Conservation (phyloP, 2,113 vertebrate genomes). For the Acrocephalus kingi region DNA sequence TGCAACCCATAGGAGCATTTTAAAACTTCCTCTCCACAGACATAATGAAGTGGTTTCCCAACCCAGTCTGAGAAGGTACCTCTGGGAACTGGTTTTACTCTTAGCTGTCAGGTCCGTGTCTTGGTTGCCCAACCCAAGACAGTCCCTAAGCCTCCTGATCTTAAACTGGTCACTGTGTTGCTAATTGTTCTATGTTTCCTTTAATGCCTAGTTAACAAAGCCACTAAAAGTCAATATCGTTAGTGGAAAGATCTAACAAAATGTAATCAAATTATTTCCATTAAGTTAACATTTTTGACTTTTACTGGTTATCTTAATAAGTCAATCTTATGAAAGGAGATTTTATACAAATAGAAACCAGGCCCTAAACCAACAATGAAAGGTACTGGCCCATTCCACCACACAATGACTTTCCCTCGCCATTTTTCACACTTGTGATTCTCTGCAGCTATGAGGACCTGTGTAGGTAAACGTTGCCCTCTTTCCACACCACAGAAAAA, state of each 20-base stretch:
- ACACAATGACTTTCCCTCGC: background rate
- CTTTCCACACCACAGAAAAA: background rate
- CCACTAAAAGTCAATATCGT: conserved; percentile 8
- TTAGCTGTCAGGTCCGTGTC: background rate
- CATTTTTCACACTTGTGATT: background rate
- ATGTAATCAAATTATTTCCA: conserved; percentile 23
- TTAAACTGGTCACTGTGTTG: background rate
- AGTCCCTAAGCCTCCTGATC: background rate
- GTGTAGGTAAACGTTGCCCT: background rate
- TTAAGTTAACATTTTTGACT: conserved; percentile 10
- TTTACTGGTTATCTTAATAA: conserved; percentile 1
- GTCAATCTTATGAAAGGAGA: background rate
- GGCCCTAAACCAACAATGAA: background rate
- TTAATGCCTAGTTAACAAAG: conserved; percentile 41
- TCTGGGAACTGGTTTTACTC: background rate
- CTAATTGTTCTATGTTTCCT: conserved; percentile 35
- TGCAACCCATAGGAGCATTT: background rate
- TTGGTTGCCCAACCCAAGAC: too few relatives aligned
- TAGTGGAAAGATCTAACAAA: conserved; percentile 47
- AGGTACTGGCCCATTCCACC: background rate
- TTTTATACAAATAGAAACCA: background rate
- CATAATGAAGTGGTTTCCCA: background rate
- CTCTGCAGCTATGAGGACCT: background rate
- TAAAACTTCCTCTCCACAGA: background rate
- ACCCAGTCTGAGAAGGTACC: background rate